These are phyloP conservation scores for Cyphomyrmex costatus DNA, from an alignment of 1,140 invertebrate genomes.

Conservation along the genomic window DNA sequence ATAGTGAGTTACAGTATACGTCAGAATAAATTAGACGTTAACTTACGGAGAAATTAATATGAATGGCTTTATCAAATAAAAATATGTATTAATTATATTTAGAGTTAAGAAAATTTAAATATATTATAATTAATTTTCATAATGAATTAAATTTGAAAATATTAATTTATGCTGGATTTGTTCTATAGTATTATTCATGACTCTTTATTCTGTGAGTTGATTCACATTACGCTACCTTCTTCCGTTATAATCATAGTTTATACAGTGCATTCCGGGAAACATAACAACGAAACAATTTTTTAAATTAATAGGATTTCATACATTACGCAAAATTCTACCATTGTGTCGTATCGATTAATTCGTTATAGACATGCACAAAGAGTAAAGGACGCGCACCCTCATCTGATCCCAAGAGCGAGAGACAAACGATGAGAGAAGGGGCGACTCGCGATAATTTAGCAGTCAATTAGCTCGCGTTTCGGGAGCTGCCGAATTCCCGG, in stretches of 20 bases:
- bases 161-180: neutral
- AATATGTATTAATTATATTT: neutral
- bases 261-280: neutral
- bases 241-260: neutral
- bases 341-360: conserved; percentile 27
- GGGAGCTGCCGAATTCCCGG: conserved; percentile 78
- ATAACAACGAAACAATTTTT: neutral
- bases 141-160: neutral
- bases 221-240: conserved; percentile 14
- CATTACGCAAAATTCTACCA: neutral
- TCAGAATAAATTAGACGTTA: neutral
- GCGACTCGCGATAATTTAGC: conserved; percentile 83
- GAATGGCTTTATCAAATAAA: neutral
- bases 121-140: conserved; percentile 1
- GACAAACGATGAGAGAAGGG: no score
- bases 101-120: neutral
- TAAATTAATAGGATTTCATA: neutral
- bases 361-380: neutral
- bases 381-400: neutral
- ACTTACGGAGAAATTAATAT: neutral
- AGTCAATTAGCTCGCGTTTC: conserved; percentile 84
- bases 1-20: neutral
- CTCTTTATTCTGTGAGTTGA: neutral
- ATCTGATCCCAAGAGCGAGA: conserved; percentile 5
- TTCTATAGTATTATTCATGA: neutral